Evolutionary conservation across 2,888 invertebrate species (phyloP), one percentile per base, ranked within the genome.

Genomic region (Athripsodes cinereus): DNA sequence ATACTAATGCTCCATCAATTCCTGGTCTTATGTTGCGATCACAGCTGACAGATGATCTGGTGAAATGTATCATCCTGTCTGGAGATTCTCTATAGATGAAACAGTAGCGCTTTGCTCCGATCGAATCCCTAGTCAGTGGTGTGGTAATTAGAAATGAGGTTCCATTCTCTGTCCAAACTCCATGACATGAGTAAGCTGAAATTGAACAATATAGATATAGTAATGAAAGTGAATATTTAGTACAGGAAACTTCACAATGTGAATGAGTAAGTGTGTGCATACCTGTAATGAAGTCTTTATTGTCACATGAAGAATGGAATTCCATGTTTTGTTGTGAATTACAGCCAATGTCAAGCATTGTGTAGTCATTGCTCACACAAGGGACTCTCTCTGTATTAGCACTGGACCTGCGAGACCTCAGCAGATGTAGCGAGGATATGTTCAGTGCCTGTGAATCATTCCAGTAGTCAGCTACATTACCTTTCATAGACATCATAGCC

Each of bases 101-200:
- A 75, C 90, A 90, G 74, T 86, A 85, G 64, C 88, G 81, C 48
- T 86, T 78, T 53, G 84, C 82, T 50, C 84, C 83, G 61, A 83
- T 82, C 58, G 84, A 82, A 68, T 84, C 79, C 55, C 86, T 80
- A 60, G 85, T 83, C 66, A 86, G 74, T 20, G 88, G 88, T 53
- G 89, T 88, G 57, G 88, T 87, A 71, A 93, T 91, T 66, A 93
- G 85, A 74, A 88, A 93, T 70, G 89, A 88, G 55, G 90, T 90
- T 64, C 88, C 90, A 70, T 88, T 88, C 72, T 93, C 92, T 68
- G 88, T 85, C 93, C 93, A 93, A 49, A 88, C 85, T 53, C 92
- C 93, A 72, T 92, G 92, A 72, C 93, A 93, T 44, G 90, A 89
- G 77, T 92, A 93, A 60, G 90, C 92, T 92, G 76, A 18, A 72